Evolutionary conservation across 2,113 vertebrate species (phyloP), one percentile per base, ranked within the genome.

Genomic region (Myrmecophaga tridactyla): DNA sequence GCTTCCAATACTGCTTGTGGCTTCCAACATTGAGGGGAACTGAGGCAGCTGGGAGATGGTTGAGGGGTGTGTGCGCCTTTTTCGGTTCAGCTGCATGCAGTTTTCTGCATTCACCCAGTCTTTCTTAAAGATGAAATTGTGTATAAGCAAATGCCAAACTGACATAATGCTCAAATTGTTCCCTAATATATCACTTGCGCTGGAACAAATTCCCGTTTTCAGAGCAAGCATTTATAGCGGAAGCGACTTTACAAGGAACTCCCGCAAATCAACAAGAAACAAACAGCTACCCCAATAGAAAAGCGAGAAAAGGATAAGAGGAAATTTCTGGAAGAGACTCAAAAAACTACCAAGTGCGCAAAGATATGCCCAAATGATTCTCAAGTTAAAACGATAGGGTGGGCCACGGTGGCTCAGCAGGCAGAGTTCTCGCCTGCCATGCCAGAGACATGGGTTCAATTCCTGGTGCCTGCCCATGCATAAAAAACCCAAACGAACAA

Each of bases 21-120:
- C 78, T 23, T n/a, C 53, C 17, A 20, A 27, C 36, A 27, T 1
- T 0, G 0, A 0, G n/a, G 89, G 41, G 48, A n/a, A 41, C 69
- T 1, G 17, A 12, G 60, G 65, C 0, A 1, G 23, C 17, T 1
- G 25, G 11, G 0, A 48, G 43, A 23, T 11, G 76, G 34, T n/a
- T 4, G 1, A 20, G 36, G 0, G 31, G 0, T 0, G 12, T 0
- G 3, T 4, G 27, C 6, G 6, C 15, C 20, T 51, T 13, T 2
- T 7, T 43, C 43, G 13, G 43, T 34, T 31, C 60, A 62, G 48
- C 51, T 11, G 31, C 48, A 25, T 3, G 11, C 2, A 4, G 12
- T 21, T 56, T 34, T 41, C 56, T 58, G 39, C 72, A 51, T 58
- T 73, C 36, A 0, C 27, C 14, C 12, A 4, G 11, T 53, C 56